Conservation (phyloP, 2,888 invertebrate species). For the Polyommatus iphigenia region DNA sequence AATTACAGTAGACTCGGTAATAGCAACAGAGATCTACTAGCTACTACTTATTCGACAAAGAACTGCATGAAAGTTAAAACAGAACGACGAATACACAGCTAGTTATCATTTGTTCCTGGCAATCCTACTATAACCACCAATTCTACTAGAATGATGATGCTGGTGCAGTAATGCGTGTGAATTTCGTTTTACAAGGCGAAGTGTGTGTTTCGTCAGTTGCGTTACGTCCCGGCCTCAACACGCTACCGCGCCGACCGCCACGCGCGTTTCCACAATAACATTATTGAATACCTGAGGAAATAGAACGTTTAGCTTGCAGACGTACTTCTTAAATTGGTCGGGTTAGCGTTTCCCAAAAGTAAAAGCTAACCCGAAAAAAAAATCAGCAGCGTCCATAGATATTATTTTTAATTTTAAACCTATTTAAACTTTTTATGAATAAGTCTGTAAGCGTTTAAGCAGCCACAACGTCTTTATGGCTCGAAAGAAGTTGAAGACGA, state of each 20-base stretch:
- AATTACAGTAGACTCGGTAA: no score
- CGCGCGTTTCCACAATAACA: neutral
- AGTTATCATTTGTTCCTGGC: neutral
- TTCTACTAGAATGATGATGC: neutral
- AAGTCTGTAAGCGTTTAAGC: no score
- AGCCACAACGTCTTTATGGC: no score
- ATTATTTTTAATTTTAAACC: no score
- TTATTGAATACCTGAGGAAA: neutral
- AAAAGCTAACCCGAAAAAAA: no score
- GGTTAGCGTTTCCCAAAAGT: neutral
- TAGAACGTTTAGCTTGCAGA: neutral
- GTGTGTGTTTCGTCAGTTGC: slow-evolving; percentile 12
- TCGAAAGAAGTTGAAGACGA: no score
- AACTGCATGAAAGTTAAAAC: no score
- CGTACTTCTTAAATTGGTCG: neutral
- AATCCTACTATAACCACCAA: neutral
- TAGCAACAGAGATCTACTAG: no score
- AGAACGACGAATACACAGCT: no score
- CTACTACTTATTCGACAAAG: no score
- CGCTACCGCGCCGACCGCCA: neutral
- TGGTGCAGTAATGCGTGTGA: neutral
- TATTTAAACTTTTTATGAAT: no score
- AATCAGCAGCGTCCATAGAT: no score
- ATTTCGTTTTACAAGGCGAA: slow-evolving; percentile 26
- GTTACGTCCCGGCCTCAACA: slow-evolving; percentile 20